phyloP scores from a whole-genome alignment of 2,888 invertebrate genomes.

The Eupsilia transversa region DNA sequence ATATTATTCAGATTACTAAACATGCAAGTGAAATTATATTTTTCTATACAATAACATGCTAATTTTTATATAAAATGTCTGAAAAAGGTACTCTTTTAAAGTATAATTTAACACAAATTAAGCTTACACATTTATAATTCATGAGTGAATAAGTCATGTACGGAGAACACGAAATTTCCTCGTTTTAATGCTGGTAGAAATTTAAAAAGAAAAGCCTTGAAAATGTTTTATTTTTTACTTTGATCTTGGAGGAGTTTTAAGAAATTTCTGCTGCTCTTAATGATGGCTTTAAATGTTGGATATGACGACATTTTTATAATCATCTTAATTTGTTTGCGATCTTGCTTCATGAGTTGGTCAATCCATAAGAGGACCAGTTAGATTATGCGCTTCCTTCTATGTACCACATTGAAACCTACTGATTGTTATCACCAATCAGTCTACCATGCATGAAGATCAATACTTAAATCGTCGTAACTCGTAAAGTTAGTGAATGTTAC shows the following conservation, averaged over 20 bases:
- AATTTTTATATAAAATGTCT: constrained; percentile 70
- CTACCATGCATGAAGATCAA: not conserved
- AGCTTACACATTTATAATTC: constrained; percentile 81
- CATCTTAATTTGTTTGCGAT: not conserved
- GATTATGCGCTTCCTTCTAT: not conserved
- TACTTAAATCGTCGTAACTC: not conserved
- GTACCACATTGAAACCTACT: not conserved
- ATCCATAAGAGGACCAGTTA: too few relatives aligned
- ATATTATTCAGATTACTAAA: constrained; percentile 52
- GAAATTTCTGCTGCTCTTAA: not conserved
- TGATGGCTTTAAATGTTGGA: too few relatives aligned
- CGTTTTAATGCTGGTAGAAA: constrained; percentile 68
- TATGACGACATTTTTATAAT: not conserved
- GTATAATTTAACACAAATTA: constrained; percentile 85
- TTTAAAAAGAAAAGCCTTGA: constrained; percentile 18
- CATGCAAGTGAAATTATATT: constrained; percentile 69
- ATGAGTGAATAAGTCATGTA: constrained; percentile 73
- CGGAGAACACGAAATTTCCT: constrained; percentile 69
- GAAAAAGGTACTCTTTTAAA: constrained; percentile 76
- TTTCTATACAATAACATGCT: constrained; percentile 78
- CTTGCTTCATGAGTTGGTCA: not conserved
- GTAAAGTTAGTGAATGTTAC: not conserved
- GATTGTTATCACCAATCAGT: not conserved
- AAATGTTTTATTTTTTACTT: constrained; percentile 12
- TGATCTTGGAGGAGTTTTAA: constrained; percentile 34